phyloP scores from a whole-genome alignment of 2,113 vertebrate genomes.

The Rhombomys opimus region DNA sequence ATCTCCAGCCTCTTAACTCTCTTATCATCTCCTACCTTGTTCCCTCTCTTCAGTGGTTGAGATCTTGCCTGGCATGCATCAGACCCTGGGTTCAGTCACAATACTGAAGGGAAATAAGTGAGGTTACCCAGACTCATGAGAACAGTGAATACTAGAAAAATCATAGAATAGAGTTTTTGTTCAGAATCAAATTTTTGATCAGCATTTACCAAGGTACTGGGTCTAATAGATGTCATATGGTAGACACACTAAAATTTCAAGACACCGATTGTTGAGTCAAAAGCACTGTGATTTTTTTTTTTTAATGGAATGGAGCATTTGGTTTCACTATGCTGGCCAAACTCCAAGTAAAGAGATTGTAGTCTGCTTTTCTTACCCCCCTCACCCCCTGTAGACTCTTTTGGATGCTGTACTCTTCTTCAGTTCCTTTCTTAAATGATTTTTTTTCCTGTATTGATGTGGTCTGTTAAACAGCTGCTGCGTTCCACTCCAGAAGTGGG shows the following conservation, averaged over 20 bases:
- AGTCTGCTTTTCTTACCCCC: conserved; percentile 51
- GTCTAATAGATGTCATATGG: not conserved
- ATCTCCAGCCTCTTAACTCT: no score
- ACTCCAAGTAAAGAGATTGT: conserved; percentile 41
- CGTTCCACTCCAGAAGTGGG: conserved; percentile 46
- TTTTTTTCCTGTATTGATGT: conserved; percentile 57
- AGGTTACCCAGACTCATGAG: not conserved
- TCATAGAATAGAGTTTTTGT: not conserved
- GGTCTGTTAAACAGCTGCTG: conserved; percentile 70
- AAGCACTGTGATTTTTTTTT: not conserved
- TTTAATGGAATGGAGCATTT: conserved; percentile 22
- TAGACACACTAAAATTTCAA: not conserved
- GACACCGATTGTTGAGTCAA: not conserved
- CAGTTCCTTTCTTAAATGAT: conserved; percentile 68
- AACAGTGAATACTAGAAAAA: not conserved
- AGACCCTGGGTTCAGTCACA: not conserved
- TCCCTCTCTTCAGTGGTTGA: no score
- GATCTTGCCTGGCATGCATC: not conserved
- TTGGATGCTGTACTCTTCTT: conserved; percentile 51
- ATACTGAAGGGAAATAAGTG: not conserved
- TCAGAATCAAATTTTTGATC: not conserved
- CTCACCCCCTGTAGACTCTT: conserved; percentile 27
- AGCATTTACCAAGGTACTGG: not conserved
- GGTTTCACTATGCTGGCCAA: conserved; percentile 38
- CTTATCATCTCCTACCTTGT: no score